These are phyloP conservation scores for Fringilla coelebs DNA, from an alignment of 2,797 vertebrate genomes.

Conservation along the genomic window DNA sequence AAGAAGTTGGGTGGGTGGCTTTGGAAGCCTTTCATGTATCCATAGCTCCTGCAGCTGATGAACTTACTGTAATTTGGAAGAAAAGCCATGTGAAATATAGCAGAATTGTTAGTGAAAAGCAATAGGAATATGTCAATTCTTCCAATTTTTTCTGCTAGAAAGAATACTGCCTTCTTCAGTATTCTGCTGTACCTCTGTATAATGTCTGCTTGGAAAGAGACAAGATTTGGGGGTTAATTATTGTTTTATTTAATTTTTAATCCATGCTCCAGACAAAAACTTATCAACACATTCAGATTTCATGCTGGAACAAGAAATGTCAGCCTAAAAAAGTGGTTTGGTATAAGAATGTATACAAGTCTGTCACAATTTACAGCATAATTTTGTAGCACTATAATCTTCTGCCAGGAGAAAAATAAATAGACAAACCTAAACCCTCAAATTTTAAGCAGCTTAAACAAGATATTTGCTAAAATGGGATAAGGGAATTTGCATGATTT, in stretches of 20 bases:
- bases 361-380: background rate
- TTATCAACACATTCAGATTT: background rate
- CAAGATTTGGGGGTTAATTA: background rate
- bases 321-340: background rate
- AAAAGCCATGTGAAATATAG: background rate
- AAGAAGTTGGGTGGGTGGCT: background rate
- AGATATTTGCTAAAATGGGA: conserved; percentile 26
- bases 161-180: background rate
- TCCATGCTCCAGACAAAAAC: background rate
- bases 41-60: background rate
- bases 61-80: background rate
- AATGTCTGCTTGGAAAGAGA: background rate
- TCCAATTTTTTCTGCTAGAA: background rate
- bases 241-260: background rate
- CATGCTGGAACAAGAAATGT: background rate
- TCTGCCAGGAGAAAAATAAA: conserved; percentile 33
- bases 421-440: conserved; percentile 5
- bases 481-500: conserved; percentile 23
- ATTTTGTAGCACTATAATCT: background rate
- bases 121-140: background rate
- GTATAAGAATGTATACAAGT: background rate
- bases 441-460: conserved; percentile 41
- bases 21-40: conserved; percentile 14
- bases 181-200: background rate
- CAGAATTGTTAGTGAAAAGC: background rate